Conservation (phyloP, 2,113 vertebrate genomes). For the Phoxinus phoxinus region DNA sequence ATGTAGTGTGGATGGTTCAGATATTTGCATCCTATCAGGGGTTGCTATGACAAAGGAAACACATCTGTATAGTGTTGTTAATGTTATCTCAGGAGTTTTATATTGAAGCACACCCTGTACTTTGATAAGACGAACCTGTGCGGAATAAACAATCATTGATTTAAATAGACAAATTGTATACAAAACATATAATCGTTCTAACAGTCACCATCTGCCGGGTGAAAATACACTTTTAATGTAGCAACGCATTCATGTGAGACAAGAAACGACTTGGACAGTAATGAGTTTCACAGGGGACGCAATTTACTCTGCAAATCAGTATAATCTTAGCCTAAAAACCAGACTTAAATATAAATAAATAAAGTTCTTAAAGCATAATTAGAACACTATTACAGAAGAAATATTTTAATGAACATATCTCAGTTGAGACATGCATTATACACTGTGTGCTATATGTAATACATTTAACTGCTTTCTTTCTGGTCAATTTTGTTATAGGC, state of each 20-base stretch:
- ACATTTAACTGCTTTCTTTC: neutral
- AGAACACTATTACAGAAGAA: constrained; percentile 13
- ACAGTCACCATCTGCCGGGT: constrained; percentile 45
- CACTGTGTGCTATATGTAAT: neutral
- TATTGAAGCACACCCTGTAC: neutral
- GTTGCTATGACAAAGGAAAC: constrained; percentile 23
- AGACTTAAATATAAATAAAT: neutral
- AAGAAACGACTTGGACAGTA: constrained; percentile 39
- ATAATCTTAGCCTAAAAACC: neutral
- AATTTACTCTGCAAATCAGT: constrained; percentile 55
- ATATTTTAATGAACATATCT: constrained; percentile 16
- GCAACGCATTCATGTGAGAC: constrained; percentile 37
- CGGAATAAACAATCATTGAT: constrained; percentile 16
- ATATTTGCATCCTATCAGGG: constrained; percentile 53
- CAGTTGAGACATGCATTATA: neutral
- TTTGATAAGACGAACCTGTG: constrained; percentile 21
- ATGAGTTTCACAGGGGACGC: constrained; percentile 42
- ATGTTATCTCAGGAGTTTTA: constrained; percentile 35
- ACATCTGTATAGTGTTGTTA: constrained; percentile 26
- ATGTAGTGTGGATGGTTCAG: constrained; percentile 47
- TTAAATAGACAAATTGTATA: constrained; percentile 49
- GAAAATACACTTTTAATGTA: constrained; percentile 38
- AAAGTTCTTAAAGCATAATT: constrained; percentile 11
- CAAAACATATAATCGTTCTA: constrained; percentile 45
- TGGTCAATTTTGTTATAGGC: neutral